phyloP scores from a whole-genome alignment of 2,113 vertebrate genomes.

The Entomyzon cyanotis region DNA sequence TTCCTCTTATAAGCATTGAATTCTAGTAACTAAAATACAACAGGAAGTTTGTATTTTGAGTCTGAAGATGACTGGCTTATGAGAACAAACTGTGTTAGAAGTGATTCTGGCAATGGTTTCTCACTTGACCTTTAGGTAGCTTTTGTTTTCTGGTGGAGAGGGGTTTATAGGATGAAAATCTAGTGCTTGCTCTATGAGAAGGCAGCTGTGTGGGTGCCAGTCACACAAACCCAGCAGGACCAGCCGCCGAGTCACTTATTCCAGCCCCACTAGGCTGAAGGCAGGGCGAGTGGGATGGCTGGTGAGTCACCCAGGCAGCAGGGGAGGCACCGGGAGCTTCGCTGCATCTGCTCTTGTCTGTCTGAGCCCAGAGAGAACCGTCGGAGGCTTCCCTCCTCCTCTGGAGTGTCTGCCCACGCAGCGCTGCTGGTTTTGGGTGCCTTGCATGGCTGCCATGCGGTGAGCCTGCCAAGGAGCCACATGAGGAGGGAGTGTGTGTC shows the following conservation, averaged over 20 bases:
- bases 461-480: background rate
- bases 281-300: background rate
- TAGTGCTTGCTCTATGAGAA: background rate
- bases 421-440: rapidly evolving
- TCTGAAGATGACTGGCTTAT: background rate
- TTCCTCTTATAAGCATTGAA: background rate
- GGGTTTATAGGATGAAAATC: background rate
- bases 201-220: background rate
- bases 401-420: background rate
- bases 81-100: background rate
- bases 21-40: background rate
- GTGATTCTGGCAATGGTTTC: background rate
- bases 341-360: background rate
- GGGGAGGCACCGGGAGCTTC: background rate
- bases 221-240: background rate
- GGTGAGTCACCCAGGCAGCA: rapidly evolving
- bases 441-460: rapidly evolving
- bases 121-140: background rate
- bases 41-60: background rate
- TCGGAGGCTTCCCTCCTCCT: background rate
- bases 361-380: background rate
- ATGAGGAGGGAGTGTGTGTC: rapidly evolving
- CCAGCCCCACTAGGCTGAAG: background rate
- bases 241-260: background rate
- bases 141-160: background rate